Base-by-base conservation (phyloP, 1,140 invertebrate genomes). In the Drosophila azteca region DNA sequence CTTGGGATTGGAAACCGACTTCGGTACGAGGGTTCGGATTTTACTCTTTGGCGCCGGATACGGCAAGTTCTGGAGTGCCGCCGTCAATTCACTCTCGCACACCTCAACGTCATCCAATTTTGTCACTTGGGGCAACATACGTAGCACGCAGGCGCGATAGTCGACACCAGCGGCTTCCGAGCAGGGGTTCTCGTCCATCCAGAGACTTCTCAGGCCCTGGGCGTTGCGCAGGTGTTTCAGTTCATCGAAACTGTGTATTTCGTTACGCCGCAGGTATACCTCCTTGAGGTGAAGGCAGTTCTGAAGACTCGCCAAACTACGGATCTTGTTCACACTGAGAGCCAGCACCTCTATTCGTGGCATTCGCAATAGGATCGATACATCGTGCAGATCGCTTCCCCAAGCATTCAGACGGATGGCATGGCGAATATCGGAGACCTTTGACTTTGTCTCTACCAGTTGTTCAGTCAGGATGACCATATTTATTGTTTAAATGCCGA, bases 111-210 rank as follows among this genome's bases (percentile, higher is more conserved):
- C 22, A n/a, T 69, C 59, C 7, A 69, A 51, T 13, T 29, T 54
- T 13, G 44, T 31, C 0, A 69, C n/a, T 0, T 69, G n/a, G 0
- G 66, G 66, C 31, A 69, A 39, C 45, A 50, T 55, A 7, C 66
- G 66, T 9, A 69, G 51, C 44, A 69, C 66, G 15, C 5, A 24
- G 13, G 51, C 45, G 1, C 66, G 44, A 17, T 69, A 69, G 3
- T 24, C 3, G 11, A 0, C 1, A 2, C 66, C 66, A 2, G 59
- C 66, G 2, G 35, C 44, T 0, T 17, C 26, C 2, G 44, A 31
- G 50, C 66, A 69, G 0, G 66, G 66, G n/a, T 69, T 69, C 35
- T 20, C 48, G 2, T 17, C 41, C 39, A 67, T 3, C 64, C 55
- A 60, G 4, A 67, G 55, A 0, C 35, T 60, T 4, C 11, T 24